Conservation (phyloP, 2,113 vertebrate genomes). For the Emydocephalus ijimae region DNA sequence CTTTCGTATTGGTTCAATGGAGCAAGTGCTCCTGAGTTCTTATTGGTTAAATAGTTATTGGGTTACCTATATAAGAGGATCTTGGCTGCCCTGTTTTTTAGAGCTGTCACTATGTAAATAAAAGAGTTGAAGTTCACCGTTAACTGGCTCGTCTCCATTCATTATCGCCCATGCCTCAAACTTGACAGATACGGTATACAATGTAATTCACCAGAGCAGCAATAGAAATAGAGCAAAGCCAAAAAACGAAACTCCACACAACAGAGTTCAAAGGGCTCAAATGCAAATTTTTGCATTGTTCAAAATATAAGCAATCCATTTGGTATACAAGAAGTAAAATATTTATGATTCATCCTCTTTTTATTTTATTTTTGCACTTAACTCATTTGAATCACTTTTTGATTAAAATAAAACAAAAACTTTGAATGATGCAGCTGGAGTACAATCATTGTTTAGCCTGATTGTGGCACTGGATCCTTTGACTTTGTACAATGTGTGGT, state of each 20-base stretch:
- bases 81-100: too few species aligned
- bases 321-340: not conserved
- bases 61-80: too few species aligned
- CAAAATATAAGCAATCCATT: constrained; percentile 2
- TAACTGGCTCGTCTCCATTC: too few species aligned
- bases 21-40: too few species aligned
- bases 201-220: not conserved
- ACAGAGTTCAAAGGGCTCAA: not conserved
- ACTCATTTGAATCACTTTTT: constrained; percentile 17
- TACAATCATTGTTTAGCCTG: constrained; percentile 31
- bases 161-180: too few species aligned
- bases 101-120: too few species aligned
- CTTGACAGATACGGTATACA: not conserved
- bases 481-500: not conserved
- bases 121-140: too few species aligned
- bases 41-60: too few species aligned
- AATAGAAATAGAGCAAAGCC: not conserved
- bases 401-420: constrained; percentile 27
- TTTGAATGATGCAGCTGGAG: constrained; percentile 7
- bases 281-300: not conserved
- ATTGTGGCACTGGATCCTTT: not conserved
- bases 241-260: not conserved
- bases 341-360: not conserved
- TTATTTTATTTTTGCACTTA: not conserved
- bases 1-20: too few species aligned